phyloP scores from a whole-genome alignment of 2,888 invertebrate species.

The Gymnocheta viridis region DNA sequence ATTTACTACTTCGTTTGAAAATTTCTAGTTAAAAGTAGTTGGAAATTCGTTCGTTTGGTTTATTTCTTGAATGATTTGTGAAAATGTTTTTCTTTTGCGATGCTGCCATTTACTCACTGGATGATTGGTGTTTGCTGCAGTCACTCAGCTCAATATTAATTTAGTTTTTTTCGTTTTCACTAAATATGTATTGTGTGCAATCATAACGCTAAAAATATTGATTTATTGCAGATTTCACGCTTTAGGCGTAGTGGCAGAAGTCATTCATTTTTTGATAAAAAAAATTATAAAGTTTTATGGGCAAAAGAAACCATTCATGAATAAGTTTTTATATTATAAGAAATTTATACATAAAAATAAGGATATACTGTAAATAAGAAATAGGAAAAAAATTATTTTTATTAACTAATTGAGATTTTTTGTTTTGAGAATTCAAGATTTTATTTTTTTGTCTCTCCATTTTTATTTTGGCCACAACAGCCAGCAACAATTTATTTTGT shows the following conservation, averaged over 20 bases:
- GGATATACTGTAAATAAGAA: background rate
- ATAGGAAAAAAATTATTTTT: no score
- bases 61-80: slow-evolving; percentile 43
- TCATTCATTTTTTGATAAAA: background rate
- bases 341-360: background rate
- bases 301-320: slow-evolving; percentile 1
- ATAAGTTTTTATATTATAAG: background rate
- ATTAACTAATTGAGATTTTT: no score
- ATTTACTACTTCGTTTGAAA: slow-evolving; percentile 21
- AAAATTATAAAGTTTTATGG: slow-evolving; percentile 29
- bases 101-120: background rate
- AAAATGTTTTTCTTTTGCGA: slow-evolving; percentile 33
- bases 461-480: no score
- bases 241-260: slow-evolving; percentile 36
- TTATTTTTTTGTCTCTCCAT: no score
- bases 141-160: slow-evolving; percentile 49
- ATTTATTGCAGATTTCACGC: slow-evolving; percentile 68
- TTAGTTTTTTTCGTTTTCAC: slow-evolving; percentile 27
- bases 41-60: slow-evolving; percentile 20
- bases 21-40: slow-evolving; percentile 41
- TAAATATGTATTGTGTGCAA: slow-evolving; percentile 31
- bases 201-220: slow-evolving; percentile 52
- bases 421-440: no score
- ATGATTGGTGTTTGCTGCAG: slow-evolving; percentile 4
- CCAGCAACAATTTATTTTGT: no score